These are phyloP conservation scores for Halichondria panicea DNA, from an alignment of 37 sponge, comb jelly and placozoan genomes.

Conservation along the genomic window DNA sequence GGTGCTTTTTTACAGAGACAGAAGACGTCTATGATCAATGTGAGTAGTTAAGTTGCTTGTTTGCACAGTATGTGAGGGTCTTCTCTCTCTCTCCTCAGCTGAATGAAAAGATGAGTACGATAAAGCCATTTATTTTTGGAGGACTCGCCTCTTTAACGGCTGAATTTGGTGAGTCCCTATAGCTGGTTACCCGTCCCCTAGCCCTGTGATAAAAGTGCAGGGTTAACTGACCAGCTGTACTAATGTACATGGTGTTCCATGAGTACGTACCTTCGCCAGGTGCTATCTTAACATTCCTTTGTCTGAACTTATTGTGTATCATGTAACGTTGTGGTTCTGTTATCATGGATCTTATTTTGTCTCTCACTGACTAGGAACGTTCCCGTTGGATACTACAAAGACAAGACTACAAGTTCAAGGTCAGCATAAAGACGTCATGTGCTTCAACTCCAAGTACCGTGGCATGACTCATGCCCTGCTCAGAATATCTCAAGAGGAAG, in stretches of 20 bases:
- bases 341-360: no score
- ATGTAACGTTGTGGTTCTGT: no score
- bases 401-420: conserved; percentile 87
- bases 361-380: conserved; percentile 67
- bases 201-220: neutral
- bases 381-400: conserved; percentile 90
- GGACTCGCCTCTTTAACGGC: conserved; percentile 90
- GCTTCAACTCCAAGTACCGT: conserved; percentile 40
- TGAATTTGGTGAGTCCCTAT: conserved; percentile 73
- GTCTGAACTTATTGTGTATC: no score
- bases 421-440: conserved; percentile 52
- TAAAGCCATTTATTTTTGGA: conserved; percentile 85
- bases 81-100: no score
- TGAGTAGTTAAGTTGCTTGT: no score
- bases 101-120: conserved; percentile 47
- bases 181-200: neutral
- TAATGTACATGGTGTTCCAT: neutral
- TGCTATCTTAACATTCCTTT: neutral
- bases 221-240: neutral
- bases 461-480: conserved; percentile 86
- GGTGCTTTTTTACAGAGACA: no score
- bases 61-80: no score
- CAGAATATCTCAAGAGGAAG: conserved; percentile 74
- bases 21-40: no score
- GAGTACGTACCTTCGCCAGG: neutral